Conservation (phyloP, 2,888 invertebrate genomes). For the Bruchidius siliquastri region DNA sequence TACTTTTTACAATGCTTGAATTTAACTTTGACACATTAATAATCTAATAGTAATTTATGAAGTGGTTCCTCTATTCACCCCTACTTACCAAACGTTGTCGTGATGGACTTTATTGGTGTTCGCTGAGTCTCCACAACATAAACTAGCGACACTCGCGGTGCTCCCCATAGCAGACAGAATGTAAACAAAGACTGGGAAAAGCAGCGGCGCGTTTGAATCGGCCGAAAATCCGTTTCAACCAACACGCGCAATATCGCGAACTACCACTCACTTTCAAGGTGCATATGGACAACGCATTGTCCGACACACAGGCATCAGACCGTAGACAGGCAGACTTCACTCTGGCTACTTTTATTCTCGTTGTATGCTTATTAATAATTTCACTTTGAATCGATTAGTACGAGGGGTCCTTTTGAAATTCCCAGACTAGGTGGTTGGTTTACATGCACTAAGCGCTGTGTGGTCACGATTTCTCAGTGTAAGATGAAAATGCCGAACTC, state of each 20-base stretch:
- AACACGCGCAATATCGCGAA: neutral
- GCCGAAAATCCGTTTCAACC: neutral
- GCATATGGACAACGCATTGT: neutral
- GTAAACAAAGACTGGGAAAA: slow-evolving; percentile 3
- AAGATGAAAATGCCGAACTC: no score
- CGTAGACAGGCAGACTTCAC: neutral
- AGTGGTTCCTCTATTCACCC: no score
- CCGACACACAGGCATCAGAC: neutral
- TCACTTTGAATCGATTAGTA: neutral
- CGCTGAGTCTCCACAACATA: slow-evolving; percentile 23
- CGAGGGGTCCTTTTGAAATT: neutral
- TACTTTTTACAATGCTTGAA: no score
- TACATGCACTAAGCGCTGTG: no score
- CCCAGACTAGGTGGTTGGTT: no score
- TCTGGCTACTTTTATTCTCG: neutral
- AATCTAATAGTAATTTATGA: no score
- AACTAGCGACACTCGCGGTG: slow-evolving; percentile 27
- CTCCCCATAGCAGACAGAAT: slow-evolving; percentile 23
- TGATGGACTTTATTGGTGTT: slow-evolving; percentile 1
- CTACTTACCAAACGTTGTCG: neutral
- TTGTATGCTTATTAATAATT: neutral
- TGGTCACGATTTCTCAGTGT: no score
- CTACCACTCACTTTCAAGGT: slow-evolving; percentile 10
- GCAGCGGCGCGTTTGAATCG: neutral
- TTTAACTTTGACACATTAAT: no score